Evolutionary conservation across 2,888 invertebrate species (phyloP).

Genomic region (Drosophila recens): DNA sequence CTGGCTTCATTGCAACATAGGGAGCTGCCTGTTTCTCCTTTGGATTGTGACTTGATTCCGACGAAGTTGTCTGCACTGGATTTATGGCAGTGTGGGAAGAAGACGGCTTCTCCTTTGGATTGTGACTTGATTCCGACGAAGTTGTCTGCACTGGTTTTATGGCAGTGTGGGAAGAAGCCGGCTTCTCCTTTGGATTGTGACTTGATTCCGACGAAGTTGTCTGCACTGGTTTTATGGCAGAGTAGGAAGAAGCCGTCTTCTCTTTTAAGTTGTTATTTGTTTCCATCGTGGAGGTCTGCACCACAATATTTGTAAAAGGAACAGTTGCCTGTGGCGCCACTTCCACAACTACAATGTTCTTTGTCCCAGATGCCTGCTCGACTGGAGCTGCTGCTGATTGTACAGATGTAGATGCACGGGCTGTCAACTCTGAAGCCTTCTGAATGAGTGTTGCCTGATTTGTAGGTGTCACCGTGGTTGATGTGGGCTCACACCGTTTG

Average conservation of each 20-base stretch:
- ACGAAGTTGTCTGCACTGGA: slow-evolving; percentile 28
- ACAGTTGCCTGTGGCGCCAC: neutral
- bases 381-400: neutral
- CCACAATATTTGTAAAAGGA: neutral
- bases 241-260: neutral
- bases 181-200: neutral
- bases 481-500: slow-evolving; percentile 4
- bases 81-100: slow-evolving; percentile 1
- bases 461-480: neutral
- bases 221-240: slow-evolving; percentile 33
- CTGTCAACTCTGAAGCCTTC: neutral
- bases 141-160: neutral
- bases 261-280: neutral
- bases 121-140: neutral
- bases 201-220: neutral
- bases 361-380: neutral
- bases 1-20: slow-evolving; percentile 29
- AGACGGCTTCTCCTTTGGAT: neutral
- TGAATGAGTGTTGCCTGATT: neutral
- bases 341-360: neutral
- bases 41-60: neutral
- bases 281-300: neutral
- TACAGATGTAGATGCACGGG: neutral
- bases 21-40: neutral
- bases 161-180: neutral